A percentile compares a stretch with the other conserved stretches of the same genome.
Evolutionary conservation across 2,113 vertebrate species (phyloP).

Genomic region (Hystrix cristata): DNA sequence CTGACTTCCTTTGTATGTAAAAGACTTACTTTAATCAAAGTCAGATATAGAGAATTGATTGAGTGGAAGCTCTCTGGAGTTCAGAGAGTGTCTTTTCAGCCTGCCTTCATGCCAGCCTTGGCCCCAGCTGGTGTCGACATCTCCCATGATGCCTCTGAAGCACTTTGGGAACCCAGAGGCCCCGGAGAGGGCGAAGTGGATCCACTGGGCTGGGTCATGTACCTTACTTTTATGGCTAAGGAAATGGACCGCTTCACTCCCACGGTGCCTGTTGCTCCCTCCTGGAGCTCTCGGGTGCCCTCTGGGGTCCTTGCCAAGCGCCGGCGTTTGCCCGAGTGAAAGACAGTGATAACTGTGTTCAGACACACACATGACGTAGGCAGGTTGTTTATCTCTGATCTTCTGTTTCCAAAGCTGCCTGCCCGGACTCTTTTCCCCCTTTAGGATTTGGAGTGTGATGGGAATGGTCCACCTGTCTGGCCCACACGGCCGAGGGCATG

Average conservation of each 20-base stretch:
- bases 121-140: not conserved
- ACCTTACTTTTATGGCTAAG: not conserved
- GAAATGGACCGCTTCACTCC: not conserved
- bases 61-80: not conserved
- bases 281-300: not conserved
- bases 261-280: not conserved
- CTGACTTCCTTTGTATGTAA: not conserved
- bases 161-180: not conserved
- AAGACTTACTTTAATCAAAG: not conserved
- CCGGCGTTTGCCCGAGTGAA: not conserved
- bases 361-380: not conserved
- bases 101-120: not conserved
- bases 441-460: not conserved
- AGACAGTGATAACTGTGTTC: not conserved
- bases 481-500: not conserved
- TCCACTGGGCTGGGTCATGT: too few species aligned
- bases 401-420: not conserved
- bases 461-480: not conserved
- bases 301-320: fast-evolving
- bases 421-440: not conserved
- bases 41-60: not conserved
- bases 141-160: not conserved
- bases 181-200: not conserved
- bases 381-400: not conserved
- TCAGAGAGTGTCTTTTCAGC: not conserved